Base-by-base conservation (phyloP, 1,140 invertebrate genomes). In the Bombus difficillimus region DNA sequence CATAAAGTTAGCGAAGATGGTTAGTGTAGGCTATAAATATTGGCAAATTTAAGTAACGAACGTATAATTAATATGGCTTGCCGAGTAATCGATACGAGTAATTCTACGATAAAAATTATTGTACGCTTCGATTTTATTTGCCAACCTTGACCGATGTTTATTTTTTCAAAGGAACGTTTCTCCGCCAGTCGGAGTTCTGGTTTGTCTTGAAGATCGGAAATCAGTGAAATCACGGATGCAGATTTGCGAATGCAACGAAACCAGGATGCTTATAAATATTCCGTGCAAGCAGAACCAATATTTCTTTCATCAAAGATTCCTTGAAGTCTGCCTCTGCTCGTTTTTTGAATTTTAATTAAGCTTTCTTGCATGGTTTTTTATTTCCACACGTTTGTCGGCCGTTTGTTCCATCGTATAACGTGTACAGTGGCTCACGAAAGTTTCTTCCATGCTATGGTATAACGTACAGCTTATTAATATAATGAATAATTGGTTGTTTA, bases 231-330 rank as follows among this genome's bases (percentile, higher is more conserved):
- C 57, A 28, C 57, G 57, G 47, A 22, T 53, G 18, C 47, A 22
- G 57, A 59, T 59, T 59, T 59, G 57, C 57, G 57, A 59, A 59
- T 59, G 57, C 57, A 59, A 59, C 57, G 57, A 28, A 62, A 28
- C 59, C 59, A n/a, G 59, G 59, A n/a, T 62, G 28, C 59, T 62
- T 62, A 62, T n/a, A 62, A 62, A 62, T 62, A 62, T 62, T 62
- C 59, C 59, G 59, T n/a, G 59, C 59, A 25, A 62, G 59, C 59
- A 62, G 6, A n/a, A 62, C 25, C 28, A 62, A 62, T 62, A 62
- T 62, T 62, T 62, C 59, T n/a, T 62, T 62, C 59, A n/a, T 62
- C 59, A 62, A n/a, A n/a, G 59, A 62, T 62, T 62, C 59, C 59
- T 62, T 62, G 28, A 62, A n/a, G 59, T 62, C 59, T 62, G 59